A percentile compares a stretch with the other conserved stretches of the same genome.
Evolutionary conservation across 2,888 invertebrate species (phyloP).

Genomic region (Amblyjoppa fuscipennis): DNA sequence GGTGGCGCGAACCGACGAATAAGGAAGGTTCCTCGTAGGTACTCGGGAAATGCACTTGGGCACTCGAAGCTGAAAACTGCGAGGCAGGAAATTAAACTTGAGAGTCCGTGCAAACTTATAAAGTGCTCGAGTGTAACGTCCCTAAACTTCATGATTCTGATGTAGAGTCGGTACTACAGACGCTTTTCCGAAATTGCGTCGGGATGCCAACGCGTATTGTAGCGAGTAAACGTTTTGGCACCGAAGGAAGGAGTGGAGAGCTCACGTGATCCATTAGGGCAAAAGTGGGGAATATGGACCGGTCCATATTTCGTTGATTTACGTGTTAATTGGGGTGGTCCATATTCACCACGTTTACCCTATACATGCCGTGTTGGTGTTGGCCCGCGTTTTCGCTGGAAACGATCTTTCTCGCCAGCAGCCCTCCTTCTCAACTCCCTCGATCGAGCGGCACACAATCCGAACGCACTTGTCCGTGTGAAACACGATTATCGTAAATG

Average conservation of each 20-base stretch:
- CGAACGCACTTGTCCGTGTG: conserved; percentile 3
- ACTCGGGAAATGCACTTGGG: too few relatives aligned
- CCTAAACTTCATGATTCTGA: background rate
- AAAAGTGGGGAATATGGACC: too few relatives aligned
- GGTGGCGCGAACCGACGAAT: too few relatives aligned
- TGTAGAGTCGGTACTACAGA: conserved; percentile 8
- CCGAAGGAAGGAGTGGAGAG: conserved; percentile 19
- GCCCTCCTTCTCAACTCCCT: background rate
- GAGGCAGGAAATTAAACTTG: background rate
- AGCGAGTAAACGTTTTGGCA: background rate
- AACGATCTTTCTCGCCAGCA: conserved; percentile 13
- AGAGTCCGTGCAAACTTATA: background rate
- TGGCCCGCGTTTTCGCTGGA: background rate
- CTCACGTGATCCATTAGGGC: conserved; percentile 27
- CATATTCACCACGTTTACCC: too few relatives aligned
- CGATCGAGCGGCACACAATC: background rate
- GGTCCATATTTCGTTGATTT: too few relatives aligned
- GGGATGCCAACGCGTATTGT: background rate
- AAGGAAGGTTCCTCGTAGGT: too few relatives aligned
- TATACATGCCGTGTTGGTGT: conserved; percentile 22
- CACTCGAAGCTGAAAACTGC: background rate
- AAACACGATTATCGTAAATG: conserved; percentile 34
- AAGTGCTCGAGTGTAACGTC: background rate
- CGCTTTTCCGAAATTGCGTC: conserved; percentile 5
- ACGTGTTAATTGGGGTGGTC: too few relatives aligned